Percentiles rank a stretch among this genome's conserved stretches.
Conservation (phyloP, 2,113 vertebrate species). For the Oceanodroma tethys region DNA sequence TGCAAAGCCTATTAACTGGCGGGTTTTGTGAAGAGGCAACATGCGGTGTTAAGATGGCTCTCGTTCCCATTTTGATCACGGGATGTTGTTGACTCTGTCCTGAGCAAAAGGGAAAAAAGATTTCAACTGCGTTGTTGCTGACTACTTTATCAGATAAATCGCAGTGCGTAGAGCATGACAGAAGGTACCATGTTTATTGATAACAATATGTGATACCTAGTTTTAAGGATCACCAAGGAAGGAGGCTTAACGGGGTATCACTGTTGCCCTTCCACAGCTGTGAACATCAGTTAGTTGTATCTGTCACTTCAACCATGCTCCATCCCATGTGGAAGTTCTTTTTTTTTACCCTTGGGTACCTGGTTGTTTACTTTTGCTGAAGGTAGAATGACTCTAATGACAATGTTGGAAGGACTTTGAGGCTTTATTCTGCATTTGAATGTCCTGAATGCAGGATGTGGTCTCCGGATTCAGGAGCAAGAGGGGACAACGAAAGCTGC, state of each 20-base stretch:
- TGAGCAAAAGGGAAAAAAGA: neutral
- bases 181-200: neutral
- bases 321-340: neutral
- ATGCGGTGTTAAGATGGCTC: neutral
- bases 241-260: neutral
- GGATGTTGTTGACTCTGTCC: neutral
- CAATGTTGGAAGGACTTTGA: neutral
- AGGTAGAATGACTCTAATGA: neutral
- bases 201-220: neutral
- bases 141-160: neutral
- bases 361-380: neutral
- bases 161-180: rapidly evolving
- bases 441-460: neutral
- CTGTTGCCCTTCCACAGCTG: neutral
- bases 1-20: neutral
- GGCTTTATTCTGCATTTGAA: neutral
- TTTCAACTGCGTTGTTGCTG: neutral
- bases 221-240: neutral
- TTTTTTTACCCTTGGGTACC: neutral
- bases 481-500: neutral
- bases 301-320: neutral
- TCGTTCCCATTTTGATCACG: neutral
- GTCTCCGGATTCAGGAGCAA: neutral
- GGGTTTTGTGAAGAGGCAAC: neutral
- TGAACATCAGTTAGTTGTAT: neutral